Percentiles rank a stretch among this genome's conserved stretches.
Conservation (phyloP, 1,140 invertebrate species). For the Drosophila aff. region DNA sequence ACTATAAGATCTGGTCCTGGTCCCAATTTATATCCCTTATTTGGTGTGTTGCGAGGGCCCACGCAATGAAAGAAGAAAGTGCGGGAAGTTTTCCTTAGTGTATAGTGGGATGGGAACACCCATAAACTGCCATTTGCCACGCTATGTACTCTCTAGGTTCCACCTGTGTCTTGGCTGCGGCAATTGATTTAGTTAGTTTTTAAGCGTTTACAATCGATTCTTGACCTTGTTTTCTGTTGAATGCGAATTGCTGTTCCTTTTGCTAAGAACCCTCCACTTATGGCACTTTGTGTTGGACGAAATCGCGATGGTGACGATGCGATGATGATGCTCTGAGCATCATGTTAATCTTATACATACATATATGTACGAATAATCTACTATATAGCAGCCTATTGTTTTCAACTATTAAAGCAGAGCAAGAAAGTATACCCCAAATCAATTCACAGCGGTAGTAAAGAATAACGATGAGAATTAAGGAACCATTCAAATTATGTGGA, state of each 20-base stretch:
- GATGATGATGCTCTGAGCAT: slow-evolving; percentile 75
- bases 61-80: slow-evolving; percentile 7
- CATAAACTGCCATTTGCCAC: slow-evolving; percentile 77
- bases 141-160: slow-evolving; percentile 64
- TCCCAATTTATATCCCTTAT: slow-evolving; percentile 1
- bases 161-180: slow-evolving; percentile 62
- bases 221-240: slow-evolving; percentile 61
- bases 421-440: slow-evolving; percentile 24
- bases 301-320: slow-evolving; percentile 26
- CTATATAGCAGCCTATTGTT: slow-evolving; percentile 63
- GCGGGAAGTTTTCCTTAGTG: slow-evolving; percentile 29
- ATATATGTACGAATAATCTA: slow-evolving; percentile 51
- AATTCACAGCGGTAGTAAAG: slow-evolving; percentile 45
- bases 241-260: slow-evolving; percentile 77
- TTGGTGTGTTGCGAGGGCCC: slow-evolving; percentile 21
- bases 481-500: slow-evolving; percentile 50
- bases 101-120: slow-evolving; percentile 53
- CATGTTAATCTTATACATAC: slow-evolving; percentile 60
- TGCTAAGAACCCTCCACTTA: slow-evolving; percentile 78
- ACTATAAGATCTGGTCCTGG: slow-evolving; percentile 29
- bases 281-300: slow-evolving; percentile 75
- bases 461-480: slow-evolving; percentile 52
- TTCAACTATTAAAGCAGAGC: slow-evolving; percentile 42
- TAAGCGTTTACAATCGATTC: slow-evolving; percentile 77
- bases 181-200: slow-evolving; percentile 75